phyloP scores from a whole-genome alignment of 2,888 invertebrate species.

The Xestia rhomboidea region DNA sequence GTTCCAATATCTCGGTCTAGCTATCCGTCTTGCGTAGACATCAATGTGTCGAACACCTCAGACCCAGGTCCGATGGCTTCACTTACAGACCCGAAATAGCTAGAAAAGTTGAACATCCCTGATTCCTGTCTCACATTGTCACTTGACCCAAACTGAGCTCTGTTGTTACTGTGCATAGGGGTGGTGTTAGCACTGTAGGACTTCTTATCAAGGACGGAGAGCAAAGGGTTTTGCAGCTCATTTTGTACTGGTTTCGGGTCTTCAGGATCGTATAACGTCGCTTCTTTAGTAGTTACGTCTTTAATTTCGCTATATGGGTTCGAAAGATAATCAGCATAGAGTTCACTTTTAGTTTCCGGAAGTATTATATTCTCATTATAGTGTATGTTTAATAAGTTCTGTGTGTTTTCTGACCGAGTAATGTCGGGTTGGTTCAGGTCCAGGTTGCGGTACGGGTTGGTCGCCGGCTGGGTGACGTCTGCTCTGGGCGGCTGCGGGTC shows the following conservation, averaged over 20 bases:
- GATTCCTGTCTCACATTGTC: slow-evolving; percentile 85
- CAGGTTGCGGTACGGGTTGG: slow-evolving; percentile 26
- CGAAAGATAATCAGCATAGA: slow-evolving; percentile 90
- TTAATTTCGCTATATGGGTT: slow-evolving; percentile 89
- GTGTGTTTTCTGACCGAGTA: slow-evolving; percentile 48
- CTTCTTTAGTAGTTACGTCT: slow-evolving; percentile 77
- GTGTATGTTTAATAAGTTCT: slow-evolving; percentile 54
- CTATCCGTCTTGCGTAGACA: slow-evolving; percentile 86
- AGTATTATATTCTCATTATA: slow-evolving; percentile 63
- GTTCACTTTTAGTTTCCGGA: slow-evolving; percentile 72
- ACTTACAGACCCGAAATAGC: slow-evolving; percentile 91
- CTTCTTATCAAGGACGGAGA: slow-evolving; percentile 75
- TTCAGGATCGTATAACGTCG: slow-evolving; percentile 80
- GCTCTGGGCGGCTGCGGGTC: slow-evolving; percentile 46
- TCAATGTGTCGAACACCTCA: slow-evolving; percentile 90
- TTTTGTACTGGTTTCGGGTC: slow-evolving; percentile 62
- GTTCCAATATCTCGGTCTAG: slow-evolving; percentile 81
- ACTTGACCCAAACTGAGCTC: slow-evolving; percentile 85
- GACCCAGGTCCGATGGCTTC: slow-evolving; percentile 89
- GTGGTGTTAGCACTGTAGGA: slow-evolving; percentile 85
- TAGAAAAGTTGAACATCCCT: slow-evolving; percentile 91
- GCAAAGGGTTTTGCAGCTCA: slow-evolving; percentile 67
- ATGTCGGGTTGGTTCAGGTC: slow-evolving; percentile 35
- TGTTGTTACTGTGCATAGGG: slow-evolving; percentile 82
- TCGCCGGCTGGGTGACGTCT: slow-evolving; percentile 47